Percentiles rank a stretch among this genome's conserved stretches.
phyloP scores from a whole-genome alignment of 2,113 vertebrate genomes.

The Athene noctua region DNA sequence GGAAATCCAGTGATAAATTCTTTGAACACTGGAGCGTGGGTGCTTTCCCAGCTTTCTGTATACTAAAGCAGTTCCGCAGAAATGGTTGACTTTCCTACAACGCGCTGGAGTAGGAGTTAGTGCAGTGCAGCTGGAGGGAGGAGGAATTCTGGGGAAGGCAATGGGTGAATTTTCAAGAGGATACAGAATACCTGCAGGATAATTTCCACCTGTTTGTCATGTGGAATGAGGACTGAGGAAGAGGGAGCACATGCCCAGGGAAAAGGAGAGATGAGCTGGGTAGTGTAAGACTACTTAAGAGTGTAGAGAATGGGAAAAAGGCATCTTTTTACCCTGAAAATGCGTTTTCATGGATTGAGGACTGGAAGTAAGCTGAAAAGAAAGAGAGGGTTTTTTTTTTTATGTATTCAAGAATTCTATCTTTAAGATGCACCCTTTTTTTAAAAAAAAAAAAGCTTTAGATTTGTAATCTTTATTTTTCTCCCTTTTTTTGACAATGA shows the following conservation, averaged over 20 bases:
- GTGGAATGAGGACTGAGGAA: background rate
- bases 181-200: background rate
- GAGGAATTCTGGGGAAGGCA: background rate
- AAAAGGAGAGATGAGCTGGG: background rate
- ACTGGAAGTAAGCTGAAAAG: background rate
- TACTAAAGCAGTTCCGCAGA: background rate
- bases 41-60: background rate
- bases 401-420: background rate
- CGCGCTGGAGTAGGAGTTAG: background rate
- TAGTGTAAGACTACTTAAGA: background rate
- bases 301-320: background rate
- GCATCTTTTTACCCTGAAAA: background rate
- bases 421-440: background rate
- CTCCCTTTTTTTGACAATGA: background rate
- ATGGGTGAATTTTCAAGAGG: background rate
- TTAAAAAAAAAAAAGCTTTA: background rate
- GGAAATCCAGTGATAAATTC: background rate
- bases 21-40: background rate
- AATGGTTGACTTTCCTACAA: accelerated
- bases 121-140: background rate
- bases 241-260: background rate
- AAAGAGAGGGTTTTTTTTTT: background rate
- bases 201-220: background rate
- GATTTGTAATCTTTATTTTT: background rate
- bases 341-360: background rate